phyloP scores from a whole-genome alignment of 2,113 vertebrate species.

The Sphaerodactylus townsendi region DNA sequence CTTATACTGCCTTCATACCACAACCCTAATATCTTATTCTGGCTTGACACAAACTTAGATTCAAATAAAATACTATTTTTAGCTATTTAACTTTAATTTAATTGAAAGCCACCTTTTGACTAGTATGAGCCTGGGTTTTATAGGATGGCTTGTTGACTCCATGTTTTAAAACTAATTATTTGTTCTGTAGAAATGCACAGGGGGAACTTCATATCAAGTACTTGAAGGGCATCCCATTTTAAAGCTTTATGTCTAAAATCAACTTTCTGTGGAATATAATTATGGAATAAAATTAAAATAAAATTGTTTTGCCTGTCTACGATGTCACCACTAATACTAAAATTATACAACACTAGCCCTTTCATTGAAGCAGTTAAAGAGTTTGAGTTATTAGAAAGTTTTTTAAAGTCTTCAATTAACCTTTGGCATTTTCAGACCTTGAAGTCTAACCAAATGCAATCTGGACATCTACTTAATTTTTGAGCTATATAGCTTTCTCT shows the following conservation, averaged over 20 bases:
- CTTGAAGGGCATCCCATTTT: not conserved
- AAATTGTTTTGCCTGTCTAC: not conserved
- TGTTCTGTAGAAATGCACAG: not conserved
- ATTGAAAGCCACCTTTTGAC: not conserved
- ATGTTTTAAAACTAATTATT: not conserved
- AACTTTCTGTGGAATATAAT: not conserved
- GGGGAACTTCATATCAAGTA: not conserved
- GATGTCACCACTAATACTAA: not conserved
- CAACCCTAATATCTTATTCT: not conserved
- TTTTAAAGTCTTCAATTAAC: not conserved
- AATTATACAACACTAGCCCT: not conserved
- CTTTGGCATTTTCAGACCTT: too few relatives aligned
- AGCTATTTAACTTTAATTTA: not conserved
- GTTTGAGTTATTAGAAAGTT: not conserved
- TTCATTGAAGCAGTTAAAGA: not conserved
- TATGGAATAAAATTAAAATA: too few relatives aligned
- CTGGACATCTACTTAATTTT: too few relatives aligned
- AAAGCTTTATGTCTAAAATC: not conserved
- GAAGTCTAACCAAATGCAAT: too few relatives aligned
- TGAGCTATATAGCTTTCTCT: too few relatives aligned
- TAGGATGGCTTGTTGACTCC: not conserved
- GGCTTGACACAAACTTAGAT: not conserved
- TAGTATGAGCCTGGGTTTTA: not conserved
- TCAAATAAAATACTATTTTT: not conserved
- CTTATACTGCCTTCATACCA: not conserved